Evolutionary conservation across 2,888 invertebrate species (phyloP), one percentile per base, ranked within the genome.

Genomic region (Aelia acuminata): DNA sequence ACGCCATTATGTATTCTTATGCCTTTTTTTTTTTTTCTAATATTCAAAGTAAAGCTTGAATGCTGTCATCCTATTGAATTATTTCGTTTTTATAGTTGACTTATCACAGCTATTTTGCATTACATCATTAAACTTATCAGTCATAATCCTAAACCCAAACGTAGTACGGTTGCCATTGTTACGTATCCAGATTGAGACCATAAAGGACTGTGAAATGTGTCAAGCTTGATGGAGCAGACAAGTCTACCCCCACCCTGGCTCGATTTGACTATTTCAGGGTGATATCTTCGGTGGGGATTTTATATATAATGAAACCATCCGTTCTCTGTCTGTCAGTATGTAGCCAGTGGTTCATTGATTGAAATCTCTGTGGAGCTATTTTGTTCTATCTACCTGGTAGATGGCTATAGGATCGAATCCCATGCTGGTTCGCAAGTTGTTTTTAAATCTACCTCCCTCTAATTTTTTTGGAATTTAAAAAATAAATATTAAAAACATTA

Each of bases 101-200:
- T 31, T 57, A 57, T 57, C 57, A 57, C 31, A 31, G 31, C 57
- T 57, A 57, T 57, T 57, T 57, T 57, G 31, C 26, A 31, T 57
- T 26, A 57, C 26, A 57, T 57, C 10, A 57, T 57, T 57, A 57
- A 57, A 57, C 26, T 57, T 57, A 57, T 57, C 57, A 57, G 57
- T 57, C 26, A 15, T 31, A 57, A 57, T 57, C 57, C 13, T 57
- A 18, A 57, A 31, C 31, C 57, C 57, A 31, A 57, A 57, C 57
- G 26, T 31, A 26, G 15, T 57, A 57, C 31, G 57, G 57, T 31
- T 57, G 57, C 57, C 31, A 31, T 57, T 31, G 31, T 57, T 31
- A 57, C 57, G 26, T 57, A 57, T 57, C 57, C 31, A 57, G 31
- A 31, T 57, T 57, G 57, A 31, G 57, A 57, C 57, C 57, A 31